A percentile compares a stretch with the other conserved stretches of the same genome.
Conservation (phyloP, 1,140 invertebrate species). For the Camponotus floridanus region DNA sequence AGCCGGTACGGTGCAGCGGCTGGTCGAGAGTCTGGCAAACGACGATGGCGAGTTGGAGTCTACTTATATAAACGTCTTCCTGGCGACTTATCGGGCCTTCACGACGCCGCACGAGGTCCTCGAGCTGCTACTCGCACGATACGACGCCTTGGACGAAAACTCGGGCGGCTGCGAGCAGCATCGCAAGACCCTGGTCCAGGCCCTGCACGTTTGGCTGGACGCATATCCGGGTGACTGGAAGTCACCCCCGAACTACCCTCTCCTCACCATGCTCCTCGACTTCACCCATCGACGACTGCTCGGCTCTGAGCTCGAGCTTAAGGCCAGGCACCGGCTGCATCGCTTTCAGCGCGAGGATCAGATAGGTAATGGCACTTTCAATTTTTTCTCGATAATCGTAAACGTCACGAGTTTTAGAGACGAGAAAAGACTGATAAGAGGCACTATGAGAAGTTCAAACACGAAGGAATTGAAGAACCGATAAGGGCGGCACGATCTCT, state of each 20-base stretch:
- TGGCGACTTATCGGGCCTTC: slow-evolving; percentile 97
- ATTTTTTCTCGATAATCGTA: not conserved
- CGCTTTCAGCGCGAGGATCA: slow-evolving; percentile 87
- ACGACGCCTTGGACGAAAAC: slow-evolving; percentile 89
- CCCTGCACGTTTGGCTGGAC: slow-evolving; percentile 98
- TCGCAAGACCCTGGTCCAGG: slow-evolving; percentile 93
- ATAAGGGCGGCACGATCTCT: not conserved
- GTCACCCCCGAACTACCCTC: slow-evolving; percentile 93
- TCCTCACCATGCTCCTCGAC: slow-evolving; percentile 92
- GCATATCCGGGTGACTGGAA: slow-evolving; percentile 98
- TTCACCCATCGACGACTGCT: slow-evolving; percentile 94
- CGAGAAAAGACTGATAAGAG: not conserved
- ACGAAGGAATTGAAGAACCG: not conserved
- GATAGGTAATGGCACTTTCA: slow-evolving; percentile 78
- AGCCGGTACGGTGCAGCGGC: slow-evolving; percentile 96
- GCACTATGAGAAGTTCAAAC: slow-evolving; percentile 1
- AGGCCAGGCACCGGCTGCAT: slow-evolving; percentile 90
- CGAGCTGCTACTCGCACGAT: slow-evolving; percentile 92
- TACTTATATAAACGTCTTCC: slow-evolving; percentile 98
- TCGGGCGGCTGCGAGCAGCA: slow-evolving; percentile 89
- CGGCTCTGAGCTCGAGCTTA: slow-evolving; percentile 93
- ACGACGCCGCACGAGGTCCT: slow-evolving; percentile 93
- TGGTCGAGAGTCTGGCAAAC: slow-evolving; percentile 96
- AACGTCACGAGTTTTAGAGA: not conserved
- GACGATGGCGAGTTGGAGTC: slow-evolving; percentile 98